phyloP scores from a whole-genome alignment of 1,140 invertebrate species.

The Drosophila fuyamai region DNA sequence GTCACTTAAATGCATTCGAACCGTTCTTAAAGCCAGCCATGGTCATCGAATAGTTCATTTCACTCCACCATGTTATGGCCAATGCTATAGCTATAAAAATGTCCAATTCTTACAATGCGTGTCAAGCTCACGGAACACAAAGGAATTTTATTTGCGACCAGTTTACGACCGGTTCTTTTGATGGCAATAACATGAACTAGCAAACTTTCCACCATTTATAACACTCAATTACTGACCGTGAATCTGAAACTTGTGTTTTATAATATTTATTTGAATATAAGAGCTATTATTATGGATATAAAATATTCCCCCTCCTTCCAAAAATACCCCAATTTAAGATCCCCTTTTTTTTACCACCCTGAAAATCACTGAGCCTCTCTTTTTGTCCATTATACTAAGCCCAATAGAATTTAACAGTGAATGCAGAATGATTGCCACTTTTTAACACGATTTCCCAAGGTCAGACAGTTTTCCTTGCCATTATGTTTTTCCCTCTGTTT shows the following conservation, averaged over 20 bases:
- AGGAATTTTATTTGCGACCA: constrained; percentile 37
- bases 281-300: not conserved
- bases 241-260: not conserved
- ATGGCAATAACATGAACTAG: constrained; percentile 27
- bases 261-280: constrained; percentile 7
- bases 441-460: constrained; percentile 16
- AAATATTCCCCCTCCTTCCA: too few species aligned
- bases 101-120: constrained; percentile 31
- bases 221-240: constrained; percentile 35
- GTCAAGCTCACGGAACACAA: constrained; percentile 25
- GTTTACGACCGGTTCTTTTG: constrained; percentile 33
- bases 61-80: not conserved
- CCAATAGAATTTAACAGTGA: not conserved
- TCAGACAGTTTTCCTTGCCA: constrained; percentile 12
- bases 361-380: too few species aligned
- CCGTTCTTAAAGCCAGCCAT: constrained; percentile 2
- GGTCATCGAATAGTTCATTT: constrained; percentile 5
- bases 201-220: constrained; percentile 35
- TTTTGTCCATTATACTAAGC: too few species aligned
- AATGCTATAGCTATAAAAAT: constrained; percentile 28
- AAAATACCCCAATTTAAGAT: too few species aligned
- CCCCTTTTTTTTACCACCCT: too few species aligned
- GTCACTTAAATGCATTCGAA: constrained; percentile 2
- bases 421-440: constrained; percentile 2
- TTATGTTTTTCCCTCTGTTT: constrained; percentile 23